Conservation (phyloP, 2,113 vertebrate genomes). For the Mandrillus leucophaeus region DNA sequence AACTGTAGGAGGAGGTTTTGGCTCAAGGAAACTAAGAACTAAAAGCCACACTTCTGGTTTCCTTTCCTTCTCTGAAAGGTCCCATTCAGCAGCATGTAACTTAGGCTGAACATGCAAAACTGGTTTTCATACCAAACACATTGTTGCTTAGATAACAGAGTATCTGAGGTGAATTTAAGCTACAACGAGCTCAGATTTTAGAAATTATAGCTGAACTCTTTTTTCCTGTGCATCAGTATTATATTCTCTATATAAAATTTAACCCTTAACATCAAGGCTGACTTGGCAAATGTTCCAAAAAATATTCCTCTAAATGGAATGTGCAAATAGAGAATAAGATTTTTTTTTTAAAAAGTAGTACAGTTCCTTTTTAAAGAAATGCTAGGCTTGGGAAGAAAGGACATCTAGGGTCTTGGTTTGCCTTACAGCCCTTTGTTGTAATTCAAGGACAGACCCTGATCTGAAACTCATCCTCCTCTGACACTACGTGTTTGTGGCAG, state of each 20-base stretch:
- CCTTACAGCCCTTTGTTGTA: background rate
- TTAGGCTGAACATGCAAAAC: background rate
- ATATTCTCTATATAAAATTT: background rate
- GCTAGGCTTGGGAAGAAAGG: background rate
- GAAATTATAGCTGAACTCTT: background rate
- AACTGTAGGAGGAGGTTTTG: background rate
- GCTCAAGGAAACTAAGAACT: background rate
- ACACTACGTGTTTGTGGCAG: background rate
- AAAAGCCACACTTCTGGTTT: background rate
- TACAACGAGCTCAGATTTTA: background rate
- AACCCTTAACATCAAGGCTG: background rate
- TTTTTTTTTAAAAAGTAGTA: background rate
- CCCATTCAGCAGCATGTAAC: background rate
- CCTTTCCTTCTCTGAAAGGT: background rate
- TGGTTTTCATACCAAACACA: slow-evolving; percentile 49
- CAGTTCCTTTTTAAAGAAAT: background rate
- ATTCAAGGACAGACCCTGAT: background rate
- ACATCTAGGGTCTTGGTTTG: background rate
- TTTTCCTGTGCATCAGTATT: background rate
- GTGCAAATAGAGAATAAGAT: background rate
- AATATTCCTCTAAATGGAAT: background rate
- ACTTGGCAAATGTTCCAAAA: background rate
- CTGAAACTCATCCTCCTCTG: background rate
- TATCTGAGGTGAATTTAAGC: background rate
- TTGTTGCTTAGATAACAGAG: background rate